phyloP scores from a whole-genome alignment of 2,888 invertebrate species.

The Idaea straminata region DNA sequence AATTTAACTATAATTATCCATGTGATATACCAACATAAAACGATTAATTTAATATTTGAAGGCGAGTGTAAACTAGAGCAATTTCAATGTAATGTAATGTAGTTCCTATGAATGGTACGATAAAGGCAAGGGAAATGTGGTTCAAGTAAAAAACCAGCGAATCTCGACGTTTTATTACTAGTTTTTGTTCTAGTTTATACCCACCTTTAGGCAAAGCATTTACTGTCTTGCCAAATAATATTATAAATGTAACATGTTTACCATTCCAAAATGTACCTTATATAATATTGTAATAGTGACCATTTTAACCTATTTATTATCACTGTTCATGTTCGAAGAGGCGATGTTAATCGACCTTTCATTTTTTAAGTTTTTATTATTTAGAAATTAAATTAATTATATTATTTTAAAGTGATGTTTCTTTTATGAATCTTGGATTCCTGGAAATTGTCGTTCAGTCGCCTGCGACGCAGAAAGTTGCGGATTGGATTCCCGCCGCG shows the following conservation, averaged over 20 bases:
- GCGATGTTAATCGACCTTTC: not conserved
- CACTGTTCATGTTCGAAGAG: not conserved
- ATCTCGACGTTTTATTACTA: no score
- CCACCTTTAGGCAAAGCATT: conserved; percentile 22
- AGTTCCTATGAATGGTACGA: no score
- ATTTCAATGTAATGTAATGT: no score
- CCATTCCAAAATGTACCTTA: conserved; percentile 36
- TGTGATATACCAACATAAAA: no score
- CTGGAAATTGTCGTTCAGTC: conserved; percentile 10
- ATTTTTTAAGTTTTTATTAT: not conserved
- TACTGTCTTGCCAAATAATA: conserved; percentile 25
- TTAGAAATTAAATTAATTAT: not conserved
- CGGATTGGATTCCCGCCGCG: no score
- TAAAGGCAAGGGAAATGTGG: no score
- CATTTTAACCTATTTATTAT: conserved; percentile 6
- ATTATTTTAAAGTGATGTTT: not conserved
- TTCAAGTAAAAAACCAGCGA: no score
- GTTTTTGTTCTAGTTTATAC: no score
- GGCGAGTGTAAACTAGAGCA: no score
- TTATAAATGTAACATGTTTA: conserved; percentile 17
- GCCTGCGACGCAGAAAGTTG: not conserved
- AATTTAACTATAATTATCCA: no score
- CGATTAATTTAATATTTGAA: no score
- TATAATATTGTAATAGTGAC: conserved; percentile 13
- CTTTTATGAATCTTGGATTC: not conserved